Base-by-base conservation (phyloP, 23 tunicate species). In the Clavelina lepadiformis region DNA sequence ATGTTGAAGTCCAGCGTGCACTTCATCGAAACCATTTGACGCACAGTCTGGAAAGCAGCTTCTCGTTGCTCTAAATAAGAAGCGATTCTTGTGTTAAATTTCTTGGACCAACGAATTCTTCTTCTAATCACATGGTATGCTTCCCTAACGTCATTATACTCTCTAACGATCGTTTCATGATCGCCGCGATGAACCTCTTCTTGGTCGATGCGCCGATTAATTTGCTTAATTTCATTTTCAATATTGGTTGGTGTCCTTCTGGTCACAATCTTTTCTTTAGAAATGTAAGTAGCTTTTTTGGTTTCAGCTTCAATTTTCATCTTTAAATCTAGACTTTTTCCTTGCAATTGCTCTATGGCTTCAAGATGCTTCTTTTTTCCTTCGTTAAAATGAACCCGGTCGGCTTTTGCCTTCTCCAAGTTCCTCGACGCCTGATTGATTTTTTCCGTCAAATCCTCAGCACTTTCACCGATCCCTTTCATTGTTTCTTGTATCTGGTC, bases 121-220 rank as follows among this genome's bases (percentile, higher is more conserved):
- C 56, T 46, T 34, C 63, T 61, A 24, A 80, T 71, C 13, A 54
- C 72, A 24, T 29, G 25, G 63, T 71, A 88, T 52, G 73, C 57
- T 61, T 88, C 82, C 19, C 72, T 68, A 27, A 67, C 96, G 45
- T 88, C 86, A 68, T 88, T 60, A 51, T 72, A 88, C 62, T 88
- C 96, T 33, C 73, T 51, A 18, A 88, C 83, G 28, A 88, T 69
- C 22, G 53, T 71, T 38, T 79, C 96, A 35, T 84, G 77, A 18
- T 88, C 82, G n/a, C 96, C 96, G 47, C 73, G 73, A 33, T 88
- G 72, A 4, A 26, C 29, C 63, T 88, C 96, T 61, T 79, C 86
- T 31, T 38, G 60, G 11, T 72, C 38, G 60, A 88, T 74, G 35
- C 96, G 51, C 11, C 61, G 61, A 53, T 53, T 60, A 30, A 88